These are phyloP conservation scores for Ia io DNA, from an alignment of 2,113 vertebrate species.

Conservation along the genomic window DNA sequence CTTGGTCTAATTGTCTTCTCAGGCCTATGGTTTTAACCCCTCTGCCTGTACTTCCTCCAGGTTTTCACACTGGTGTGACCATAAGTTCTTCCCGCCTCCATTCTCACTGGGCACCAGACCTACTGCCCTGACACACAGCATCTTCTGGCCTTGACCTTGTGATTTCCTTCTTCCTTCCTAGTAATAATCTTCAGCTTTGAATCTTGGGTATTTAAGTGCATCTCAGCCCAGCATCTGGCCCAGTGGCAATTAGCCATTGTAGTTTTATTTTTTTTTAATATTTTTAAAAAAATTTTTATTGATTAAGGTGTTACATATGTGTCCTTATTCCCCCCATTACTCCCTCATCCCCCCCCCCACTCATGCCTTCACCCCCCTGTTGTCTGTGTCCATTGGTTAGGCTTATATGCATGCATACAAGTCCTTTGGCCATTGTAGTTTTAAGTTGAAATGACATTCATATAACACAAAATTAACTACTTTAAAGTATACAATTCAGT, in stretches of 20 bases:
- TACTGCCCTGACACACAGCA: rapidly evolving
- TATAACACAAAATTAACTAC: not conserved
- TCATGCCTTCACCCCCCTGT: too few relatives aligned
- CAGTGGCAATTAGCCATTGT: not conserved
- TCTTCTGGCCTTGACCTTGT: not conserved
- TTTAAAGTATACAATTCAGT: not conserved
- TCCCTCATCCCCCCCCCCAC: too few relatives aligned
- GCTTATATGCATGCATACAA: too few relatives aligned
- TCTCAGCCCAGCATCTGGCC: not conserved
- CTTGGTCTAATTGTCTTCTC: not conserved
- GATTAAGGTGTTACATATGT: too few relatives aligned
- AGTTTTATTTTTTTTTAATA: too few relatives aligned
- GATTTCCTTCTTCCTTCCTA: not conserved
- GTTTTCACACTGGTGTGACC: not conserved
- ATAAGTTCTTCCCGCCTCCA: rapidly evolving
- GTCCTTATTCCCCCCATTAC: too few relatives aligned
- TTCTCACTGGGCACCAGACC: not conserved
- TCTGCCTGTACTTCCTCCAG: too few relatives aligned
- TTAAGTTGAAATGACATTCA: not conserved
- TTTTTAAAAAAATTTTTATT: too few relatives aligned
- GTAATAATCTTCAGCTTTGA: not conserved
- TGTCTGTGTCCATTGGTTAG: too few relatives aligned
- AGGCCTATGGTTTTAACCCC: too few relatives aligned
- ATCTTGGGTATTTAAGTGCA: not conserved
- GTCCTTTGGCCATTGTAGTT: not conserved